A percentile compares a stretch with the other conserved stretches of the same genome.
Conservation (phyloP, 2,888 invertebrate species). For the Glyphotaelius pellucidus region DNA sequence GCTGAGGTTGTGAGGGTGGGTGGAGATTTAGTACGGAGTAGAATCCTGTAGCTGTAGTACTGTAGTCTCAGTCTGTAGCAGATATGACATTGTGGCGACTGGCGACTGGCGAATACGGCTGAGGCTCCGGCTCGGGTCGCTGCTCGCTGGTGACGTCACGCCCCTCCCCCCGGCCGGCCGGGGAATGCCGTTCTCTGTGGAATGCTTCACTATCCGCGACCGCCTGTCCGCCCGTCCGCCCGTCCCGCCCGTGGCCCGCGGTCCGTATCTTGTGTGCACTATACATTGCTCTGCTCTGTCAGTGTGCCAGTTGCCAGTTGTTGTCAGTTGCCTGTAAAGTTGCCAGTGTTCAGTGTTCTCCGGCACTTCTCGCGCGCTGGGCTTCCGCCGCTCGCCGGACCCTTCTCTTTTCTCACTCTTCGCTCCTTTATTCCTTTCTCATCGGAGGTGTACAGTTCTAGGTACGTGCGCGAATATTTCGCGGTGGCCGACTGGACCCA, state of each 20-base stretch:
- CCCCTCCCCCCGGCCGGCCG: constrained; percentile 5
- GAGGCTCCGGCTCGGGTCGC: constrained; percentile 30
- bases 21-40: neutral
- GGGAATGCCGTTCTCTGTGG: constrained; percentile 60
- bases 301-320: constrained; percentile 4
- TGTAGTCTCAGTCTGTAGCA: constrained; percentile 11
- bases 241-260: neutral
- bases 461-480: neutral
- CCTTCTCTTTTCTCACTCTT: constrained; percentile 2
- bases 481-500: neutral
- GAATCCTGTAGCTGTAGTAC: neutral
- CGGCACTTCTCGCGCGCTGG: neutral
- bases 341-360: neutral
- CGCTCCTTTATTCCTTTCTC: neutral
- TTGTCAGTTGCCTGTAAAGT: neutral
- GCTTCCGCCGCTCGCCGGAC: neutral
- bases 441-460: neutral
- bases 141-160: constrained; percentile 39
- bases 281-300: neutral
- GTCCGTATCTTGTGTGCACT: neutral
- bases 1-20: too few relatives aligned
- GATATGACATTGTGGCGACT: neutral
- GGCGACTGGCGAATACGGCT: neutral
- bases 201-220: constrained; percentile 60
- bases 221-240: neutral